Base-by-base conservation (phyloP, 1,140 invertebrate species). In the Procambarus virginalis region DNA sequence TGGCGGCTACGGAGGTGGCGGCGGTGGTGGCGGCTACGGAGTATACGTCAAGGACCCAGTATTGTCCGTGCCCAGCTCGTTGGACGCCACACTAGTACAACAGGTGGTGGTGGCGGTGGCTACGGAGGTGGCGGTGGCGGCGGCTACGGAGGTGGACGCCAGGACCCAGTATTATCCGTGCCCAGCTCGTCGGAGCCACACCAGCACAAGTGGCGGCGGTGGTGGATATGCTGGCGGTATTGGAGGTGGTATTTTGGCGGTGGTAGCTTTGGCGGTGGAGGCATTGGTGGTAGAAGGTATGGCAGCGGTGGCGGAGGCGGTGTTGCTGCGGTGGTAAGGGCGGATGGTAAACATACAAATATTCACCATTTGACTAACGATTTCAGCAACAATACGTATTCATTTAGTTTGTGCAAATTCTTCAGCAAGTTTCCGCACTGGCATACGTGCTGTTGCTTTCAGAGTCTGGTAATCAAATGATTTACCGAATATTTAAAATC, bases 171-270 rank as follows among this genome's bases (percentile, higher is more conserved):
- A 68, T 82, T 9, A 60, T 82, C 17, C 34, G 17, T 60, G 80
- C 80, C 34, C 80, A 82, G 58, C 80, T 82, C 17, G 80, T 82
- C 0, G 80, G 80, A 60, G 51, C n/a, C 80, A 82, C 80, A 82
- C 20, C n/a, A 45, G 46, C 22, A 68, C 80, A 48, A 68, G 55
- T 68, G 80, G 80, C 12, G 79, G 79, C 17, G 48, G 77, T 17
- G 77, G 12, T 58, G 60, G 60, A 64, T 20, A 20, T 17, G 68
- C 22, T 22, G 68, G 68, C 68, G 34, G 68, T 10, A 34, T 8
- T n/a, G 8, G 22, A 4, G 22, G 76, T 49, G 34, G 76, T 77
- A n/a, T n/a, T n/a, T n/a, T n/a, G n/a, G n/a, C n/a, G n/a, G n/a
- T n/a, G n/a, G n/a, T n/a, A 55, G 51, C 51, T 9, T 55, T 12